These are phyloP conservation scores for Platichthys stellatus DNA, from an alignment of 2,113 vertebrate species.

Conservation along the genomic window DNA sequence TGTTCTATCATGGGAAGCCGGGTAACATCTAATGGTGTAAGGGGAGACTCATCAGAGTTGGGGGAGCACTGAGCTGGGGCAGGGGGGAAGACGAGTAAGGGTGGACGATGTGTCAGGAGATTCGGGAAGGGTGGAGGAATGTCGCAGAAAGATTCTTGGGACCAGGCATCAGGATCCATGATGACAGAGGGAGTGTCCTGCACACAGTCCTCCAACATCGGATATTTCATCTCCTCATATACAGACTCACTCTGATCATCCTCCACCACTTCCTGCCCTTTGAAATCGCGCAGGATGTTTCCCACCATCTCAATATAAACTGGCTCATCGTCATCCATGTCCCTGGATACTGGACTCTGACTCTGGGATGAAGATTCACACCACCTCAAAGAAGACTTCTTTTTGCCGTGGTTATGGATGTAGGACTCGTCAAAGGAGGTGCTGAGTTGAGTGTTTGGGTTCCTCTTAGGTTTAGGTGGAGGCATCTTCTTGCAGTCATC, in stretches of 20 bases:
- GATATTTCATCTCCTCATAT: conserved; percentile 98
- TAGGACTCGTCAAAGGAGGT: conserved; percentile 95
- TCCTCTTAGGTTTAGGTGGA: conserved; percentile 95
- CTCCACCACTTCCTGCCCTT: conserved; percentile 76
- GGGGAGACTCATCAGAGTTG: conserved; percentile 95
- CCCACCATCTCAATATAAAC: conserved; percentile 99
- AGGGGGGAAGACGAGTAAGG: conserved; percentile 92
- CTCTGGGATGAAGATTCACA: conserved; percentile 86
- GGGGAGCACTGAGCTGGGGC: conserved; percentile 94
- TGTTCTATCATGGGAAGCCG: conserved; percentile 92
- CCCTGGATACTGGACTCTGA: conserved; percentile 81
- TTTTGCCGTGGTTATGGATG: conserved; percentile 84
- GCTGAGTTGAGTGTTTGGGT: conserved; percentile 97
- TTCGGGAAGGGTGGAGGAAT: conserved; percentile 97
- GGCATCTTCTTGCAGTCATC: conserved; percentile 96
- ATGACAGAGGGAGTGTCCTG: conserved; percentile 86
- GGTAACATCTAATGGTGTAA: conserved; percentile 93
- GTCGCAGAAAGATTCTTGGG: conserved; percentile 88
- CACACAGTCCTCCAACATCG: conserved; percentile 88
- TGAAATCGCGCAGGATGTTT: conserved; percentile 90
- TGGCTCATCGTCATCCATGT: conserved; percentile 91
- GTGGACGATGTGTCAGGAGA: conserved; percentile 91
- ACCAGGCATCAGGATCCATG: conserved; percentile 86
- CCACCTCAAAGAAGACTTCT: conserved; percentile 83
- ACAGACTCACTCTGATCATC: conserved; percentile 94